Conservation (phyloP, 2,797 vertebrate species). For the Acanthurus leucopareius region DNA sequence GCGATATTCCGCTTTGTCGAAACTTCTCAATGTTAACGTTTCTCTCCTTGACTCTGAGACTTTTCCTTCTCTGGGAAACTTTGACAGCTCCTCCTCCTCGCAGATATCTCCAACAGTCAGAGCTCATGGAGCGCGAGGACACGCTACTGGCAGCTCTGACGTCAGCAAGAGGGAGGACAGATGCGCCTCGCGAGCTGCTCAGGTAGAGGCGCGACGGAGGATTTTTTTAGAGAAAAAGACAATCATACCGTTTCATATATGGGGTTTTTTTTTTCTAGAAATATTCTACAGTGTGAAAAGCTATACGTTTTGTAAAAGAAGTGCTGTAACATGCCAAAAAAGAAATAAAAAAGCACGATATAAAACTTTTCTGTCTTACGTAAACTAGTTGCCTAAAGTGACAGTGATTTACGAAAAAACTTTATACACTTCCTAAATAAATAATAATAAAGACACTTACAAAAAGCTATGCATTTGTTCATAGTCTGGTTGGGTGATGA, state of each 20-base stretch:
- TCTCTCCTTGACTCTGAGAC: neutral
- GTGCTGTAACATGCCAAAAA: no score
- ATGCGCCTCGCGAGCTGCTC: constrained; percentile 34
- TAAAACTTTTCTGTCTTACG: no score
- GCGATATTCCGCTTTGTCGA: constrained; percentile 47
- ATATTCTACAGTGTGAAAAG: neutral
- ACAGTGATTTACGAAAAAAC: no score
- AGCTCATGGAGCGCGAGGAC: constrained; percentile 43
- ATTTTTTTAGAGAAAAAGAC: neutral
- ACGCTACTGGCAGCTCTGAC: constrained; percentile 70
- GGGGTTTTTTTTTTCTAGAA: neutral
- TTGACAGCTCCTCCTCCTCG: constrained; percentile 86
- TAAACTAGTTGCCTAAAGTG: no score
- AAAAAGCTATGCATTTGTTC: neutral
- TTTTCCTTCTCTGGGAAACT: constrained; percentile 69
- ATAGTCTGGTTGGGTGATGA: neutral
- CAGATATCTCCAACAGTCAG: constrained; percentile 55
- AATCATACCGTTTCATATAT: neutral
- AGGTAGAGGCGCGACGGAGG: constrained; percentile 47
- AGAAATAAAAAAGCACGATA: no score
- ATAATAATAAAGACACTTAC: neutral
- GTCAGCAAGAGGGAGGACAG: constrained; percentile 77
- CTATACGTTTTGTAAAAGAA: neutral
- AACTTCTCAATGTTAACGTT: neutral
- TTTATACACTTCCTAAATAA: neutral